Base-by-base conservation (phyloP, 1,140 invertebrate genomes). In the Eciton burchellii region DNA sequence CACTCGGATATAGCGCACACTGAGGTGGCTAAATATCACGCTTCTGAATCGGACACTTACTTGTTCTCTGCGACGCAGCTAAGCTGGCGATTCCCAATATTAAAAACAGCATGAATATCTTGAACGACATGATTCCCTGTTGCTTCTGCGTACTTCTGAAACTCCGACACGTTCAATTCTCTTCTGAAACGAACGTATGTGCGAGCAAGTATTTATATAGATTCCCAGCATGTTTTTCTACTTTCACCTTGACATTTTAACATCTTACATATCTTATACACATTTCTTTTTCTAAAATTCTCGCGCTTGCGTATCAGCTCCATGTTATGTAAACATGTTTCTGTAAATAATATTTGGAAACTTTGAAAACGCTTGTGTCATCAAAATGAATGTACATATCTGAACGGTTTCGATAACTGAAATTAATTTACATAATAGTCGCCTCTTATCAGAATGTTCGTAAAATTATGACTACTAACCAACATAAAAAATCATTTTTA, bases 121-220 rank as follows among this genome's bases (percentile, higher is more conserved):
- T 56, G 0, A 12, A 56, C 19, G 19, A 12, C 68, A 71, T 71
- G 29, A 14, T 8, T 54, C 49, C 21, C 3, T 19, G 26, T 35
- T 12, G 54, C 16, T 35, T 49, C 35, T 35, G 35, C 2, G 2
- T 35, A 6, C 35, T 35, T 6, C 35, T 35, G 35, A 35, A 6
- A 6, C 35, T 35, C 6, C 6, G 35, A 35, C 6, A 35, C 43
- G 2, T 47, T n/a, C 14, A 16, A 54, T 6, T 71, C 21, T n/a
- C 35, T 41, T 56, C 54, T 71, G 26, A 70, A 29, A 3, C 5
- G 14, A 3, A 14, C 0, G 35, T 35, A 16, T 5, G n/a, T 12
- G 19, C 5, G 26, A 21, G 12, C 19, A 70, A 5, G 2, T 12
- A n/a, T 35, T 70, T 70, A 70, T 70, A 70, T 54, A n/a, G n/a